Evolutionary conservation across 2,888 invertebrate genomes (phyloP), one percentile per base, ranked within the genome.

Genomic region (Athripsodes cinereus): DNA sequence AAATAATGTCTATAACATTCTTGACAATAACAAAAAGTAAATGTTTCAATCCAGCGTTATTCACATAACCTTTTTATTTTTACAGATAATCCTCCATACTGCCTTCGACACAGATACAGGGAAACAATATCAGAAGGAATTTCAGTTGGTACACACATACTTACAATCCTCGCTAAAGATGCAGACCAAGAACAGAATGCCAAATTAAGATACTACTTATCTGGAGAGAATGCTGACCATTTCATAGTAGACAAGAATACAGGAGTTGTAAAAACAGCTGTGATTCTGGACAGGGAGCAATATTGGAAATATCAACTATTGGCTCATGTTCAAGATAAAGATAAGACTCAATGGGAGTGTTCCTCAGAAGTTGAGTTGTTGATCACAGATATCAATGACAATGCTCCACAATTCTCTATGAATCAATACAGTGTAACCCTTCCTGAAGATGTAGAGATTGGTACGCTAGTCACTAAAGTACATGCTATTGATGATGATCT

Each of bases 361-460:
- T 81, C 86, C 21, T 88, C 90, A 0, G 87, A 88, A 71, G 76
- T 95, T 60, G 84, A 85, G 66, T 81, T 95, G 53, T 69, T 80
- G 5, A 75, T 95, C 13, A 84, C 83, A 6, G 95, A 95, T 75
- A 79, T 92, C 54, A 95, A 95, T 72, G 95, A 95, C 71, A 93
- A 94, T 74, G 80, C 86, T 44, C 94, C 94, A 6, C 77, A 79
- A 66, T 94, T 94, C 75, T 83, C 87, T 1, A 78, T 87, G 69
- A 74, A 76, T 10, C 78, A 82, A 34, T 93, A 92, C 73, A 88
- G 87, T 64, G 87, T 90, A 40, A 87, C 90, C 62, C 78, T 95
- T 65, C 87, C 92, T 2, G 95, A 95, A 75, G 92, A 95, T 72
- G 90, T 90, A 0, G 90, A 90, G 68, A 79, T 90, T n/a, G 92